Percentiles rank a stretch among this genome's conserved stretches.
phyloP scores from a whole-genome alignment of 1,140 invertebrate genomes.

The Caenorhabditis remanei region DNA sequence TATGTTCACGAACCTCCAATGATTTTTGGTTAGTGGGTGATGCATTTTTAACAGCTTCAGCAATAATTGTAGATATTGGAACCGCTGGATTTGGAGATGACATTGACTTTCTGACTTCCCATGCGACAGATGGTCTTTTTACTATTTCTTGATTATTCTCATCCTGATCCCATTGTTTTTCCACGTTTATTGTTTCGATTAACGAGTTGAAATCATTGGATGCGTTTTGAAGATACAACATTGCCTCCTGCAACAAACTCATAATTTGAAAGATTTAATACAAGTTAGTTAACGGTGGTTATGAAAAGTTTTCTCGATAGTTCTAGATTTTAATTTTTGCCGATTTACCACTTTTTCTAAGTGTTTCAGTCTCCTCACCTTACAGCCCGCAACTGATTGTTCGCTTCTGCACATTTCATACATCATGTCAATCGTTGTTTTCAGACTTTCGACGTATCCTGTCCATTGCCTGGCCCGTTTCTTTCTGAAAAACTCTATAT shows the following conservation, averaged over 20 bases:
- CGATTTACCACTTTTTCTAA: too few relatives aligned
- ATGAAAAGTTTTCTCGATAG: not conserved
- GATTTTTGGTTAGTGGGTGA: not conserved
- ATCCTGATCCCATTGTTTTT: conserved; percentile 56
- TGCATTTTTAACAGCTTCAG: conserved; percentile 18
- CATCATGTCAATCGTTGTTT: conserved; percentile 54
- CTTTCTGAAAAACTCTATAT: conserved; percentile 19
- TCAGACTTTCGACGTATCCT: conserved; percentile 57
- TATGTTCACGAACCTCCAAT: not conserved
- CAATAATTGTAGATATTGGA: conserved; percentile 39
- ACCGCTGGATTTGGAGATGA: conserved; percentile 39
- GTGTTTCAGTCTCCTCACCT: not conserved
- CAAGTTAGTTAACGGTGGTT: not conserved
- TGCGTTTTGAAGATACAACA: conserved; percentile 59
- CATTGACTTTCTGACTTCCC: conserved; percentile 63
- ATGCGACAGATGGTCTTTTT: conserved; percentile 49
- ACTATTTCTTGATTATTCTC: conserved; percentile 25
- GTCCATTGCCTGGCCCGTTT: conserved; percentile 60
- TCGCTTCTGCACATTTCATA: conserved; percentile 63
- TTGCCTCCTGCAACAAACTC: conserved; percentile 54
- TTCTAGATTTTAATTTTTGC: too few relatives aligned
- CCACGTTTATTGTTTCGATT: conserved; percentile 61
- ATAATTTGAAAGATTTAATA: not conserved
- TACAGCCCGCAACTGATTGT: conserved; percentile 53
- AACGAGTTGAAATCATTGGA: conserved; percentile 59